Conservation (phyloP, 2,888 invertebrate species). For the Heliconius ismenius region DNA sequence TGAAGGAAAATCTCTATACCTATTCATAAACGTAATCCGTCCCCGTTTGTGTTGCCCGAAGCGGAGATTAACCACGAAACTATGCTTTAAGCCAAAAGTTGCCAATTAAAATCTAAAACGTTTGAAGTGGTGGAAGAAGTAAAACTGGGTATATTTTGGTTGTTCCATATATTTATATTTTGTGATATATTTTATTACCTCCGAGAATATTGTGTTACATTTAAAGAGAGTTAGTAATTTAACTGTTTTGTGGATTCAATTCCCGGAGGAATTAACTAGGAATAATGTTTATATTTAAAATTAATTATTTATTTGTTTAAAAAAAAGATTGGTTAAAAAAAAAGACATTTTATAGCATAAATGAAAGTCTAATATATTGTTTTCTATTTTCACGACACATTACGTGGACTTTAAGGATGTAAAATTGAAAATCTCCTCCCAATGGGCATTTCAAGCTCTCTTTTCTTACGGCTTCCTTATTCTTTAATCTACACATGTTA, state of each 20-base stretch:
- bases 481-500: not conserved
- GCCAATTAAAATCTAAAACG: conserved; percentile 43
- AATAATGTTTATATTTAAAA: too few relatives aligned
- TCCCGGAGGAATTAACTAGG: too few relatives aligned
- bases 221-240: not conserved
- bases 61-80: conserved; percentile 36
- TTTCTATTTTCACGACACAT: not conserved
- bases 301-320: not conserved
- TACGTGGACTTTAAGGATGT: not conserved
- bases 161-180: not conserved
- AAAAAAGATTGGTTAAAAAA: not conserved
- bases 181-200: not conserved
- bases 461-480: not conserved
- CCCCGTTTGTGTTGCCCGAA: conserved; percentile 20
- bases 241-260: not conserved
- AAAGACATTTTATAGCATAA: not conserved
- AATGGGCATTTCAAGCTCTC: not conserved
- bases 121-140: conserved; percentile 32
- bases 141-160: conserved; percentile 18
- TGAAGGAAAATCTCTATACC: not conserved
- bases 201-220: not conserved
- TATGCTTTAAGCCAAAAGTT: conserved; percentile 42
- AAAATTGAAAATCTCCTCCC: not conserved
- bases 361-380: too few relatives aligned
- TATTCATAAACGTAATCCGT: conserved; percentile 14